Percentiles rank a stretch among this genome's conserved stretches.
Evolutionary conservation across 1,140 invertebrate genomes (phyloP).

Genomic region (Conopomorpha cramerella): DNA sequence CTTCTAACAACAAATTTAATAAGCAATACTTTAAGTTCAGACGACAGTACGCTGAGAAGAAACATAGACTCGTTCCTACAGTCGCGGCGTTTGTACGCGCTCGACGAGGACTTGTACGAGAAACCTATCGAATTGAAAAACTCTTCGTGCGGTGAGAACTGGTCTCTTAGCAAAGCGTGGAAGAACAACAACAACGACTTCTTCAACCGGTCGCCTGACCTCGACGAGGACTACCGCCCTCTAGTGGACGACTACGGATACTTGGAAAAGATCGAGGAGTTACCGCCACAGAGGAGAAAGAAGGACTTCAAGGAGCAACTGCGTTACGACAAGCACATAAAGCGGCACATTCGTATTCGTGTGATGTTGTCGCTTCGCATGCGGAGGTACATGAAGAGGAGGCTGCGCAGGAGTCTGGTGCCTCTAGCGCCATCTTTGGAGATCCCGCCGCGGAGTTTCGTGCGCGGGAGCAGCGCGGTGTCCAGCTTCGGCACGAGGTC

Average conservation of each 20-base stretch:
- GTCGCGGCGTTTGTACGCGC: conserved; percentile 31
- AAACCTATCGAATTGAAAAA: conserved; percentile 35
- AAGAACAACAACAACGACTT: conserved; percentile 34
- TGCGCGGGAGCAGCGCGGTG: conserved; percentile 17
- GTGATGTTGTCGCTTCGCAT: conserved; percentile 56
- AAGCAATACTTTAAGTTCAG: conserved; percentile 33
- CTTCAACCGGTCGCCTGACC: conserved; percentile 22
- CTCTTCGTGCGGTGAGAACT: conserved; percentile 43
- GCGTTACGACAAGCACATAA: conserved; percentile 53
- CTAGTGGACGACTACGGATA: conserved; percentile 16
- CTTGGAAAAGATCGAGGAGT: conserved; percentile 35
- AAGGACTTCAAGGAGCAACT: conserved; percentile 44
- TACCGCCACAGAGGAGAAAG: conserved; percentile 24
- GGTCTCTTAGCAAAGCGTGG: conserved; percentile 49
- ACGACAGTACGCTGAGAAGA: conserved; percentile 28
- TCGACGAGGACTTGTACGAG: conserved; percentile 45
- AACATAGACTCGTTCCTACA: conserved; percentile 44
- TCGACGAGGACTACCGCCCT: conserved; percentile 12
- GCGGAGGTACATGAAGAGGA: conserved; percentile 44
- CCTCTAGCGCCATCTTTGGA: conserved; percentile 11
- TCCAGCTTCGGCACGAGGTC: conserved; percentile 45
- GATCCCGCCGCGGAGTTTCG: conserved; percentile 22
- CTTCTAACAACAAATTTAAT: conserved; percentile 31
- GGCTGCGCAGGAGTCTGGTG: conserved; percentile 19
- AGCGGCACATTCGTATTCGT: conserved; percentile 48